A percentile compares a stretch with the other conserved stretches of the same genome.
Evolutionary conservation across 2,888 invertebrate species (phyloP).

Genomic region (Phrixothrix hirtus): DNA sequence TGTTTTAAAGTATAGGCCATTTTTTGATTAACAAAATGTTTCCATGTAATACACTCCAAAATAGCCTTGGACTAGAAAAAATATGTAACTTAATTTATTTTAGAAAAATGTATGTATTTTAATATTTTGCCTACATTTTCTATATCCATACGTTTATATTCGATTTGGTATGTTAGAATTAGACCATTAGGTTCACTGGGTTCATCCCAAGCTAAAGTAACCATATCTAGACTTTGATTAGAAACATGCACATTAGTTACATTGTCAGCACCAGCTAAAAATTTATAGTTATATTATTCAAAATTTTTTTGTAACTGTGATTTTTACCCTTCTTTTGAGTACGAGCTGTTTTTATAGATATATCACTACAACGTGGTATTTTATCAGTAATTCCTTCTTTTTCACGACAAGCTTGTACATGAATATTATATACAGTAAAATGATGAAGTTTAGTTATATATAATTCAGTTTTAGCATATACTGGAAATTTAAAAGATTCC

Average conservation of each 20-base stretch:
- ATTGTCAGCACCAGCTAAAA: constrained; percentile 69
- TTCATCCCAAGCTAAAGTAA: constrained; percentile 78
- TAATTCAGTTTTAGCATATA: constrained; percentile 55
- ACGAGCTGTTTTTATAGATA: constrained; percentile 18
- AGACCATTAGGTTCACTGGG: constrained; percentile 86
- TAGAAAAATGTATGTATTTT: background rate
- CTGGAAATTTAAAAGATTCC: constrained; percentile 43
- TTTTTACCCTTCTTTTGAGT: constrained; percentile 42
- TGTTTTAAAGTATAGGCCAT: constrained; percentile 61
- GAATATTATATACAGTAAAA: constrained; percentile 76
- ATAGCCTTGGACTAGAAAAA: constrained; percentile 23
- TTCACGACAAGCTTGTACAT: constrained; percentile 77
- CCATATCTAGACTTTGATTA: constrained; percentile 59
- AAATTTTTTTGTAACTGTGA: constrained; percentile 21
- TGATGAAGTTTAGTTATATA: constrained; percentile 70
- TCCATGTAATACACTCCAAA: constrained; percentile 34
- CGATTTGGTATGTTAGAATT: constrained; percentile 81
- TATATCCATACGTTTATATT: constrained; percentile 70
- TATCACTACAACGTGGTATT: constrained; percentile 31
- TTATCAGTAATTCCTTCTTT: constrained; percentile 55
- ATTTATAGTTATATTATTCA: constrained; percentile 21
- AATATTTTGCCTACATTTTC: constrained; percentile 61
- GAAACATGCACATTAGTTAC: constrained; percentile 62
- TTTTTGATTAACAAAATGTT: constrained; percentile 61
- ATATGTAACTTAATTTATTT: constrained; percentile 5